Base-by-base conservation (phyloP, 2,888 invertebrate genomes). In the Volucella bombylans region DNA sequence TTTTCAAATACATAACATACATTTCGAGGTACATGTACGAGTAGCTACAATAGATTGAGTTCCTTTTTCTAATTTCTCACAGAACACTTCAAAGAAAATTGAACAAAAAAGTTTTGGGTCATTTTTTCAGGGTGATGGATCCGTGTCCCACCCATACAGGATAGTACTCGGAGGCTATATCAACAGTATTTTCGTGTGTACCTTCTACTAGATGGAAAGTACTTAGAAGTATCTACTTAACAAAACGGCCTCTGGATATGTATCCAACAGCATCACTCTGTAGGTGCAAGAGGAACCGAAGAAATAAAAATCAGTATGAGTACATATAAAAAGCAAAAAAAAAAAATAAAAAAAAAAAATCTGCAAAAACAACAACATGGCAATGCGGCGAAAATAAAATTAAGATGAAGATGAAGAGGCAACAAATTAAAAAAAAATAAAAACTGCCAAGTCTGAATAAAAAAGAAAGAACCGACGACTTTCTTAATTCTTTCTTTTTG, bases 401-500 rank as follows among this genome's bases (percentile, higher is more conserved):
- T 78, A 74, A 82, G 79, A 82, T 71, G 73, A 82, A 78, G 65
- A 78, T 55, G 77, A 81, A 82, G 69, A 86, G 67, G 74, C 62
- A 85, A 49, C 62, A 65, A 59, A 57, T 47, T n/a, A 41, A 54
- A 31, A 52, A 52, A 59, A 73, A 68, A 72, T 55, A 72, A 62
- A 59, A 67, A 45, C 55, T 49, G 54, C 62, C 73, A 80, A 61
- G 61, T 43, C 10, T 31, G 38, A 79, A 71, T 71, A 80, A 71
- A 80, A 79, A 74, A 62, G 65, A 85, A 85, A 76, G 62, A 80
- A 72, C 71, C 81, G 73, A 65, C 81, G 76, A 85, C 85, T 85
- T 85, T 85, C 85, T 85, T 85, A 85, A 85, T 81, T 85, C 81
- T 81, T 85, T 85, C 85, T 79, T 73, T 85, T 76, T 81, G 62